These are phyloP conservation scores for Xiphophorus maculatus DNA, from an alignment of 2,113 vertebrate genomes.

Conservation along the genomic window DNA sequence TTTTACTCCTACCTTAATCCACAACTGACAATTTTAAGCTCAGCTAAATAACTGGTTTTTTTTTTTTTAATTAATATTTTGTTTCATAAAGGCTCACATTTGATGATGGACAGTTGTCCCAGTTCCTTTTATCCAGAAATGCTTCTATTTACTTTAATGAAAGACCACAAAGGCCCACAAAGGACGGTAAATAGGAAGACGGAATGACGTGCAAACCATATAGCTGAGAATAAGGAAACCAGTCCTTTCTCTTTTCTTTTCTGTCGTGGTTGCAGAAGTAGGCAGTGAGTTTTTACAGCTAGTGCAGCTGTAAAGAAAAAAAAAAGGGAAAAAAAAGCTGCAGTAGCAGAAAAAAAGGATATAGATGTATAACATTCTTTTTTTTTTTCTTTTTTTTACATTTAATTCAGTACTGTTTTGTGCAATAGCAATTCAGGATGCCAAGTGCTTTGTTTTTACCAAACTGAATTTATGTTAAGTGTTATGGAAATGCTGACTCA, in stretches of 20 bases:
- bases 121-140: neutral
- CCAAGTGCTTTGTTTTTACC: neutral
- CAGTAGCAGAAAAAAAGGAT: too few relatives aligned
- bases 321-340: too few relatives aligned
- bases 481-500: too few relatives aligned
- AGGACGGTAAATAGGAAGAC: too few relatives aligned
- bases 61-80: too few relatives aligned
- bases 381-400: neutral
- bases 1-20: too few relatives aligned
- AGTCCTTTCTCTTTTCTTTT: neutral
- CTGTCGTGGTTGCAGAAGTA: neutral
- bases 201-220: neutral
- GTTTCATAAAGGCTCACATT: neutral
- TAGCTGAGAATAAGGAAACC: conserved; percentile 2
- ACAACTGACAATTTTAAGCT: neutral
- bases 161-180: neutral
- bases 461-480: too few relatives aligned
- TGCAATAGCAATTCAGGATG: neutral
- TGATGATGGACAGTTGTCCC: neutral
- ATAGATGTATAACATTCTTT: too few relatives aligned
- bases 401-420: neutral
- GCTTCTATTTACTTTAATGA: conserved; percentile 10
- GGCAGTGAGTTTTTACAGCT: neutral
- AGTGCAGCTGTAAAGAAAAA: too few relatives aligned
- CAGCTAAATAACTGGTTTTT: neutral